These are phyloP conservation scores for Amblyteles armatorius DNA, from an alignment of 2,888 invertebrate genomes.

Conservation along the genomic window DNA sequence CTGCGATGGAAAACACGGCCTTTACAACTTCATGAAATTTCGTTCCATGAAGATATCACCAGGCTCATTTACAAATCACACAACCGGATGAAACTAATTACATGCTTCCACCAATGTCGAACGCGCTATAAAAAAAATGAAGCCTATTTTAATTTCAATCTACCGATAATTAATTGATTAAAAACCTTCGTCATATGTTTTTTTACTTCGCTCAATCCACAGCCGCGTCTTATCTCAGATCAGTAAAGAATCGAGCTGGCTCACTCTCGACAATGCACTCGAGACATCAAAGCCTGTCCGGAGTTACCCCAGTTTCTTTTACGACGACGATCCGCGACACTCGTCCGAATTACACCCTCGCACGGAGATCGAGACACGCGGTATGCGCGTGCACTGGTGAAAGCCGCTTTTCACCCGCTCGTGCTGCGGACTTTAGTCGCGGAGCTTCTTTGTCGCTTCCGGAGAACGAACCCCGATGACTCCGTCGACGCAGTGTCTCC, in stretches of 20 bases:
- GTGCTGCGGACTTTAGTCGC: conserved; percentile 3
- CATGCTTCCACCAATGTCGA: background rate
- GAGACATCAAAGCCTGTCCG: background rate
- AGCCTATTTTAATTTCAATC: background rate
- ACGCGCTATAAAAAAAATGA: background rate
- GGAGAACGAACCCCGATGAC: conserved; percentile 15
- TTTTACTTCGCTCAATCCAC: background rate
- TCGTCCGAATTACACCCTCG: background rate
- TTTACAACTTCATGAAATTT: no score
- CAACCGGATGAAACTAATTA: background rate
- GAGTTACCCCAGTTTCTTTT: background rate
- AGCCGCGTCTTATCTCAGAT: background rate
- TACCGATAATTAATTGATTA: background rate
- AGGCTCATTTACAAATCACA: no score
- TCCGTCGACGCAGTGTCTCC: background rate
- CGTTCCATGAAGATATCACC: no score
- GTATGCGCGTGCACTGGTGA: background rate
- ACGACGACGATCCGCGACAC: conserved; percentile 3
- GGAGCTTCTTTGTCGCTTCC: conserved; percentile 42
- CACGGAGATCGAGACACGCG: background rate
- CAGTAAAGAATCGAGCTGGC: background rate
- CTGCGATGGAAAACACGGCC: no score
- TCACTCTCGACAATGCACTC: conserved; percentile 4
- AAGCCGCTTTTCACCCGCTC: conserved; percentile 31
- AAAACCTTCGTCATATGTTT: background rate